These are phyloP conservation scores for Dicrurus megarhynchus DNA, from an alignment of 2,113 vertebrate genomes.

Conservation along the genomic window DNA sequence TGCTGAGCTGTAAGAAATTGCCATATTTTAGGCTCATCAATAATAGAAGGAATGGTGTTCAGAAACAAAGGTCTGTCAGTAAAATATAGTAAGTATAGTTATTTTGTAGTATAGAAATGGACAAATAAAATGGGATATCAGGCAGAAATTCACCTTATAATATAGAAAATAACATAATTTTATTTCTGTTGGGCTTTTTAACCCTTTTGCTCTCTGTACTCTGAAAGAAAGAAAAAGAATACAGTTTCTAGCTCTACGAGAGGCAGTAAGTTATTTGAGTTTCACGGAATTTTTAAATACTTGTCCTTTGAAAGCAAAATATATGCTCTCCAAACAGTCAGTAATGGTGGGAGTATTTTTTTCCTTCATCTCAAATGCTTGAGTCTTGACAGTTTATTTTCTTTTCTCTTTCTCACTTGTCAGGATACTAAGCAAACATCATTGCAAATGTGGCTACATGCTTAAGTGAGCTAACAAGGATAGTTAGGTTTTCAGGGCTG, in stretches of 20 bases:
- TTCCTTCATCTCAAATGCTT: background rate
- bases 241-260: background rate
- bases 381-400: background rate
- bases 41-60: background rate
- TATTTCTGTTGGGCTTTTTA: background rate
- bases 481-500: background rate
- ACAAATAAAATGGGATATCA: background rate
- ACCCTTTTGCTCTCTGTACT: background rate
- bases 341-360: background rate
- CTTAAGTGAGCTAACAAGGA: background rate
- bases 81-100: background rate
- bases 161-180: background rate
- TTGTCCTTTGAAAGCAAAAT: background rate
- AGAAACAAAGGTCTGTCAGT: background rate
- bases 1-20: background rate
- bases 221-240: background rate
- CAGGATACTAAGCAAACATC: background rate
- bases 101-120: background rate
- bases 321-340: background rate
- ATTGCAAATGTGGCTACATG: rapidly evolving
- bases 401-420: background rate
- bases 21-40: background rate
- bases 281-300: background rate
- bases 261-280: background rate
- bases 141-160: background rate